Conservation (phyloP, 2,888 invertebrate genomes). For the Oxystoma pomonae region DNA sequence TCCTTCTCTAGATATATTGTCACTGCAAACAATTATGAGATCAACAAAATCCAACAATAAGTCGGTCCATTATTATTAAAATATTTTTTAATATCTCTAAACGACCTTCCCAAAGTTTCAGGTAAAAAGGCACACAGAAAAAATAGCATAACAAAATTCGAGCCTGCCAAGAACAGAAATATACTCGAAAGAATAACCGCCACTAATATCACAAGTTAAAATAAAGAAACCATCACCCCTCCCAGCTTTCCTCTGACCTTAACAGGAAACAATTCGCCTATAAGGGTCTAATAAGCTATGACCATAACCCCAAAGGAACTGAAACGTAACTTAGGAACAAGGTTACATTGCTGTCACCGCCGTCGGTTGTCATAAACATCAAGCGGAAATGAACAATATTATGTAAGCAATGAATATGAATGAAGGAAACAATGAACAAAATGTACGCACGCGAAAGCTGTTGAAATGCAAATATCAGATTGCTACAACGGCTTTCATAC, state of each 20-base stretch:
- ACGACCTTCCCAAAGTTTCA: constrained; percentile 56
- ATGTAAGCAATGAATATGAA: no score
- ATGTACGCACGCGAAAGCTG: no score
- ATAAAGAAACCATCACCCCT: constrained; percentile 51
- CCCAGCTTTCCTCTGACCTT: constrained; percentile 52
- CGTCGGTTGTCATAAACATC: neutral
- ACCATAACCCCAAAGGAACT: constrained; percentile 53
- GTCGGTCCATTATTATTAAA: constrained; percentile 40
- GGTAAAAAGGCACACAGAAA: constrained; percentile 53
- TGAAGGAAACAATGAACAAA: no score
- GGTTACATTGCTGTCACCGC: neutral
- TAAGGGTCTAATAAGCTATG: constrained; percentile 58
- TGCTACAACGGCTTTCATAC: no score
- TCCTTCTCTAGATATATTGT: no score
- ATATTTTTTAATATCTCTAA: constrained; percentile 52
- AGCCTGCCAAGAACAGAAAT: constrained; percentile 50
- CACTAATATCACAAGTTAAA: constrained; percentile 54
- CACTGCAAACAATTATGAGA: no score
- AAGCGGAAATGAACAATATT: constrained; percentile 46
- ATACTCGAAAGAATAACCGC: constrained; percentile 46
- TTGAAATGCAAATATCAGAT: no score
- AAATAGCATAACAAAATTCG: constrained; percentile 46
- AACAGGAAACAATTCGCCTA: constrained; percentile 52
- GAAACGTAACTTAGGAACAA: no score
- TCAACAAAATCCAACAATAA: no score